Percentiles rank a stretch among this genome's conserved stretches.
Evolutionary conservation across 2,888 invertebrate genomes (phyloP).

Genomic region (Tinea semifulvella): DNA sequence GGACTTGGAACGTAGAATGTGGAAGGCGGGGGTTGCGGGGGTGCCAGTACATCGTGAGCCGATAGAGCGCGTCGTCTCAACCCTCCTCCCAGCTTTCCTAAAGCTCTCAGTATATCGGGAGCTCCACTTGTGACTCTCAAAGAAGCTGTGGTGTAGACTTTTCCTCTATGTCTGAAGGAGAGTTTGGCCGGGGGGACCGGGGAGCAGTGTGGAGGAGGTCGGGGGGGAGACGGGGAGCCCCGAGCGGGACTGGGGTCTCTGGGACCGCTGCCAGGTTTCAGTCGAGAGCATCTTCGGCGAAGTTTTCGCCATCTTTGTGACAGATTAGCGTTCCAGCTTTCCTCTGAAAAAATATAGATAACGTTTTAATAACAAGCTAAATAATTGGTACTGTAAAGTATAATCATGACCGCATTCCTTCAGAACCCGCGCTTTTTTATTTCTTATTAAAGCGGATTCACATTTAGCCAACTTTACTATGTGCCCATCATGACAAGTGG

Average conservation of each 20-base stretch:
- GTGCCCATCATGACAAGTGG: too few species aligned
- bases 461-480: too few species aligned
- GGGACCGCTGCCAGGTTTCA: slow-evolving; percentile 70
- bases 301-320: slow-evolving; percentile 80
- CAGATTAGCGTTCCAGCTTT: slow-evolving; percentile 78
- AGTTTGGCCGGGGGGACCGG: slow-evolving; percentile 56
- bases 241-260: slow-evolving; percentile 64
- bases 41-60: slow-evolving; percentile 73
- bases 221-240: slow-evolving; percentile 65
- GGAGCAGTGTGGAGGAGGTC: slow-evolving; percentile 57
- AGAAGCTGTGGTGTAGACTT: slow-evolving; percentile 60
- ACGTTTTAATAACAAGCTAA: neutral
- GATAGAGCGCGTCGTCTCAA: slow-evolving; percentile 73
- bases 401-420: too few species aligned
- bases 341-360: slow-evolving; percentile 59
- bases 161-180: slow-evolving; percentile 57
- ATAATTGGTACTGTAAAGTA: too few species aligned
- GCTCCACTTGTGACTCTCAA: slow-evolving; percentile 65
- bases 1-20: slow-evolving; percentile 78
- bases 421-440: too few species aligned
- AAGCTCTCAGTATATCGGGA: slow-evolving; percentile 72
- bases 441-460: too few species aligned
- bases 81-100: slow-evolving; percentile 76
- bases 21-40: slow-evolving; percentile 65
- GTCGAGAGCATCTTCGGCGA: slow-evolving; percentile 73